Conservation (phyloP, 2,113 vertebrate genomes). For the Formicarius rufipectus region DNA sequence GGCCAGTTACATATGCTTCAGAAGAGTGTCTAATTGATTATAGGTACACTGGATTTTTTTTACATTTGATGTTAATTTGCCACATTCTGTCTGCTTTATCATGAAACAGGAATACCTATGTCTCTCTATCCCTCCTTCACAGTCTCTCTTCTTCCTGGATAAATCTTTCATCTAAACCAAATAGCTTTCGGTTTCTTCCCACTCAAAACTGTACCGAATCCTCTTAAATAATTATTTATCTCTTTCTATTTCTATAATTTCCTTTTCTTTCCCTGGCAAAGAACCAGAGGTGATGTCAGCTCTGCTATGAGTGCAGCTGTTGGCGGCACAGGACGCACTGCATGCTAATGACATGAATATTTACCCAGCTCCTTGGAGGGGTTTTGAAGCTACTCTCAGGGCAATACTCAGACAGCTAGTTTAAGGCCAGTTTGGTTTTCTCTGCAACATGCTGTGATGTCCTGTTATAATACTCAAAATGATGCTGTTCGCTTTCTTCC, state of each 20-base stretch:
- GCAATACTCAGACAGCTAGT: background rate
- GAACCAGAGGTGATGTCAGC: constrained; percentile 45
- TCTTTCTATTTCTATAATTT: constrained; percentile 45
- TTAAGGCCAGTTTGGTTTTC: background rate
- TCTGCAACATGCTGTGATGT: background rate
- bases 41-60: background rate
- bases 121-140: background rate
- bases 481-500: background rate
- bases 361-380: background rate
- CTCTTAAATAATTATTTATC: constrained; percentile 29
- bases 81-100: background rate
- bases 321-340: background rate
- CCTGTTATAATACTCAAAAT: background rate
- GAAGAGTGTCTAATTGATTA: background rate
- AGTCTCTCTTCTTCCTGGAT: background rate
- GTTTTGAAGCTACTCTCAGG: background rate
- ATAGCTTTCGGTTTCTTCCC: background rate
- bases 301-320: background rate
- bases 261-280: constrained; percentile 12
- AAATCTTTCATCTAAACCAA: background rate
- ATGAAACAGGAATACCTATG: background rate
- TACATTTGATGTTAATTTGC: background rate
- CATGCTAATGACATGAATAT: background rate
- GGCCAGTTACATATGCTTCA: background rate
- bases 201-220: background rate